These are phyloP conservation scores for Xestia ashworthii DNA, from an alignment of 2,888 invertebrate genomes.

Conservation along the genomic window DNA sequence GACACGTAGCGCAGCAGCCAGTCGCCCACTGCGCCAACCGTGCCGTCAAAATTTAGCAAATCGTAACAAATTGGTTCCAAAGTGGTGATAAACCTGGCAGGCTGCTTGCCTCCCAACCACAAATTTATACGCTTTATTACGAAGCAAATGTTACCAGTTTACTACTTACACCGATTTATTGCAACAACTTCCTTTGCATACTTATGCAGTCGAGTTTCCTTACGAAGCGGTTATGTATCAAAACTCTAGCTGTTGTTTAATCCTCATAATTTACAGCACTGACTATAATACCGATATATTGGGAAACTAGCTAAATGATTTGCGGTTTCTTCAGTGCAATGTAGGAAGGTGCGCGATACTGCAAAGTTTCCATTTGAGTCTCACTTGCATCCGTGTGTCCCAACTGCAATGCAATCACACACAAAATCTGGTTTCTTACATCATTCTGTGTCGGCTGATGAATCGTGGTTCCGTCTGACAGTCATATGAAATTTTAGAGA, in stretches of 20 bases:
- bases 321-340: constrained; percentile 2
- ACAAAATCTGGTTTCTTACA: constrained; percentile 45
- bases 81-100: not conserved
- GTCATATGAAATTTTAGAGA: constrained; percentile 56
- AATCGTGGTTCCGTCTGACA: constrained; percentile 18
- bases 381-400: constrained; percentile 16
- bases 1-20: not conserved
- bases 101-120: not conserved
- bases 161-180: constrained; percentile 29
- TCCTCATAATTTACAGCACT: constrained; percentile 7
- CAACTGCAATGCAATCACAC: constrained; percentile 31
- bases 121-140: constrained; percentile 10
- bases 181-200: constrained; percentile 48
- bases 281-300: constrained; percentile 6
- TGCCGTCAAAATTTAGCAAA: not conserved
- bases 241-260: constrained; percentile 25
- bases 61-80: not conserved
- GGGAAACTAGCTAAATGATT: not conserved
- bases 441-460: constrained; percentile 35
- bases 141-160: constrained; percentile 27
- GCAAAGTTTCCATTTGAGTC: not conserved
- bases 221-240: constrained; percentile 29
- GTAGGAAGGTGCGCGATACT: not conserved
- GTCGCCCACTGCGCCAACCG: not conserved
- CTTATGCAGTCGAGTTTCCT: constrained; percentile 47